Conservation (phyloP, 1,140 invertebrate genomes). For the Fragariocoptes setiger region DNA sequence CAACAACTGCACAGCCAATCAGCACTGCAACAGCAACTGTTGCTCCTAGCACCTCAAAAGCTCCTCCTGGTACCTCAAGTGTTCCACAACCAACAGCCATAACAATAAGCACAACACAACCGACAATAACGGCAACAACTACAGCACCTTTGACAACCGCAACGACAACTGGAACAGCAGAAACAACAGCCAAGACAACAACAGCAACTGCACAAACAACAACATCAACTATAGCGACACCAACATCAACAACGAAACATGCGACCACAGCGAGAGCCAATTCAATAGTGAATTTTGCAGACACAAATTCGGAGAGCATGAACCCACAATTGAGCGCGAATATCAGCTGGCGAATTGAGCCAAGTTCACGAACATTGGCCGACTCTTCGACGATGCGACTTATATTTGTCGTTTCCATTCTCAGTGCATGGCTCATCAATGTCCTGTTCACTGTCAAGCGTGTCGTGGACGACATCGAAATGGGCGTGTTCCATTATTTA, state of each 20-base stretch:
- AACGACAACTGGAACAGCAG: not conserved
- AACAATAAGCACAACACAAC: not conserved
- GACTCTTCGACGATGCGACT: not conserved
- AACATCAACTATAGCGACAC: not conserved
- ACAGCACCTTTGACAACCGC: not conserved
- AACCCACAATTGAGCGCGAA: no score
- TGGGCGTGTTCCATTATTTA: not conserved
- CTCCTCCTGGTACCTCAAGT: no score
- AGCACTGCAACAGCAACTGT: no score
- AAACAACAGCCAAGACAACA: not conserved
- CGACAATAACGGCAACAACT: not conserved
- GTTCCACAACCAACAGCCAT: no score
- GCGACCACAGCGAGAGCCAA: no score
- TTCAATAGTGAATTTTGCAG: no score
- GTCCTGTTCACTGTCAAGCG: not conserved
- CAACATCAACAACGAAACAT: not conserved
- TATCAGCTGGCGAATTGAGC: not conserved
- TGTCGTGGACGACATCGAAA: not conserved
- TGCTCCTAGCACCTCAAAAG: no score
- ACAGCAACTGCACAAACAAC: not conserved
- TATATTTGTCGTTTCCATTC: not conserved
- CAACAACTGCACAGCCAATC: no score
- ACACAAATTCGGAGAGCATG: no score
- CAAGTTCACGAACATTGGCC: not conserved
- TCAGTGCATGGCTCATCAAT: not conserved